Evolutionary conservation across 2,888 invertebrate species (phyloP).

Genomic region (Torymus texanus): DNA sequence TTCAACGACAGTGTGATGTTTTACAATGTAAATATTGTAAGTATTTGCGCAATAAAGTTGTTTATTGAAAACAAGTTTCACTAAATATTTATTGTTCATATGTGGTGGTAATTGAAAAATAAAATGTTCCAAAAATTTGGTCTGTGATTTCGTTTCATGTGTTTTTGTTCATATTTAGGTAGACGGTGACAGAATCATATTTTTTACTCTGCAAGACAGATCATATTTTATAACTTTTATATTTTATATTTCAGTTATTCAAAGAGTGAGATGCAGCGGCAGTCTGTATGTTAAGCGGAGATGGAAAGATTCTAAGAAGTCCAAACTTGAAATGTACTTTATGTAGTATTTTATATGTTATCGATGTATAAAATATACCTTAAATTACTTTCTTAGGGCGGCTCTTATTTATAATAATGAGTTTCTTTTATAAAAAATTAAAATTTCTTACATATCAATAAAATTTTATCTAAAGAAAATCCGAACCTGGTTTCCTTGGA

Average conservation of each 20-base stretch:
- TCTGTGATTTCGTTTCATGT: background rate
- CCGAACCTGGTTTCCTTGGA: no score
- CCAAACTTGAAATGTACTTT: background rate
- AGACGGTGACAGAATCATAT: constrained; percentile 10
- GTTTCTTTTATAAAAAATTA: no score
- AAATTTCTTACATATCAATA: no score
- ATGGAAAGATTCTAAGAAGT: constrained; percentile 4
- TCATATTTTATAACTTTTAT: background rate
- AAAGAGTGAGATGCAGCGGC: constrained; percentile 35
- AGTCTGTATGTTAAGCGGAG: constrained; percentile 20
- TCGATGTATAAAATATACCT: no score
- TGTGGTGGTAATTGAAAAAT: no score
- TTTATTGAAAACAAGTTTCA: background rate
- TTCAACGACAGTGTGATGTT: no score
- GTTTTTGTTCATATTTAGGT: constrained; percentile 23
- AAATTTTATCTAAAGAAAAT: no score
- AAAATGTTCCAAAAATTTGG: background rate
- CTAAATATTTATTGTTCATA: no score
- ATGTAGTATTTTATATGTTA: constrained; percentile 1
- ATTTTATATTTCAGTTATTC: constrained; percentile 43
- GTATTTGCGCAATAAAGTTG: constrained; percentile 8
- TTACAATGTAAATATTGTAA: constrained; percentile 32
- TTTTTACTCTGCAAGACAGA: background rate
- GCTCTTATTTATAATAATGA: no score
- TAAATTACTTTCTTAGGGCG: no score